phyloP scores from a whole-genome alignment of 2,113 vertebrate species.

The Acrocephalus arundinaceus region DNA sequence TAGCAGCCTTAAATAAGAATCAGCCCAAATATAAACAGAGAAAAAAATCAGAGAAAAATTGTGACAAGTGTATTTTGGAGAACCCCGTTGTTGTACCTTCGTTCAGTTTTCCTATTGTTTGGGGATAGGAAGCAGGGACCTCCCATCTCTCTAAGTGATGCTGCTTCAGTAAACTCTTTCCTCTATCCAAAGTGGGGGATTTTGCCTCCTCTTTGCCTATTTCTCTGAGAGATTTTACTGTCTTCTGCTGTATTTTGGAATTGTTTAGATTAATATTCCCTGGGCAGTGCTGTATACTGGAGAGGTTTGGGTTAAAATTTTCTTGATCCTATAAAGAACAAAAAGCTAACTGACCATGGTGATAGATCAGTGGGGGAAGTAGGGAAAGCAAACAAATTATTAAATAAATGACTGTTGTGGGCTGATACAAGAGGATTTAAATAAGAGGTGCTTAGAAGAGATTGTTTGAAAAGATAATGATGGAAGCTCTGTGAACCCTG shows the following conservation, averaged over 20 bases:
- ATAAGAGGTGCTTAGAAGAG: background rate
- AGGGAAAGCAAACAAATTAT: background rate
- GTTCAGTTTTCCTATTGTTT: background rate
- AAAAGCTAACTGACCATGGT: background rate
- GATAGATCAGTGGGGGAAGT: background rate
- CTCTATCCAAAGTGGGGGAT: background rate
- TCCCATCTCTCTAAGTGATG: background rate
- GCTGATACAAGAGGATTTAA: background rate
- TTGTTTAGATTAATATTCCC: background rate
- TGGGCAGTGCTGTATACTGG: background rate
- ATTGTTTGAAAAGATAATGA: background rate
- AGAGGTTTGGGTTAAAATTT: background rate
- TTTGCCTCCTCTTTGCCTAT: background rate
- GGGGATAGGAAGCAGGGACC: background rate
- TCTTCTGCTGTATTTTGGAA: background rate
- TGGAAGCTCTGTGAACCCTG: background rate
- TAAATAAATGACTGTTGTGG: background rate
- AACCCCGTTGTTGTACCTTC: background rate
- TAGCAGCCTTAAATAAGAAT: background rate
- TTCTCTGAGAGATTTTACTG: background rate
- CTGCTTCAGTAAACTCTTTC: background rate
- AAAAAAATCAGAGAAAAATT: background rate
- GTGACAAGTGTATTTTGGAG: background rate
- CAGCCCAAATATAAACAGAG: background rate
- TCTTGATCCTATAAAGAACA: background rate